Evolutionary conservation across 2,797 vertebrate species (phyloP).

Genomic region (Hafferia zeledoni): DNA sequence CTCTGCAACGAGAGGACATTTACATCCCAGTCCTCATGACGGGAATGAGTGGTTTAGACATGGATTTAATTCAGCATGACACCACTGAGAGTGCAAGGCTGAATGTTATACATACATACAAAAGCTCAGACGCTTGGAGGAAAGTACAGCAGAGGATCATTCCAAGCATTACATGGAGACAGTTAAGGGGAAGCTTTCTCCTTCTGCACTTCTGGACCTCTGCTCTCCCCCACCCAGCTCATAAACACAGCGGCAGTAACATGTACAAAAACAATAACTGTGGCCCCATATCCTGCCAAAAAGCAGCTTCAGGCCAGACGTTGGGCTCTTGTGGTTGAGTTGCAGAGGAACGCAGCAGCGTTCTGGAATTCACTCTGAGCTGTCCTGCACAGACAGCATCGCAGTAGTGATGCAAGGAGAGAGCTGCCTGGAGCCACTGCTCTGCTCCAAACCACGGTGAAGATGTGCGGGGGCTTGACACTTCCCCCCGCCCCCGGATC

Average conservation of each 20-base stretch:
- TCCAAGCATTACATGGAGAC: neutral
- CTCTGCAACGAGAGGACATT: neutral
- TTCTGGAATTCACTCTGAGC: neutral
- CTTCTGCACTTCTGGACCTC: neutral
- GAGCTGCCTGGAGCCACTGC: neutral
- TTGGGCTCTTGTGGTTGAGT: neutral
- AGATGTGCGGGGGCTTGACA: neutral
- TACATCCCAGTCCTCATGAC: neutral
- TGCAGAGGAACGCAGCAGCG: fast-evolving
- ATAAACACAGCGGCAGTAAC: neutral
- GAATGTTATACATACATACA: fast-evolving
- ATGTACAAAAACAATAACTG: neutral
- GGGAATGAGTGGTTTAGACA: neutral
- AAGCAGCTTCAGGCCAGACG: neutral
- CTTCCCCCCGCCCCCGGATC: neutral
- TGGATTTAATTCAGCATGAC: neutral
- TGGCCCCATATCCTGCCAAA: neutral
- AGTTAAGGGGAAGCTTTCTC: neutral
- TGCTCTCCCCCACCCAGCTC: neutral
- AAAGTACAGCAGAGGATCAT: neutral
- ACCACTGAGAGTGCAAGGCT: neutral
- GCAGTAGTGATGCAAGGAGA: neutral
- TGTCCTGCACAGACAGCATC: neutral
- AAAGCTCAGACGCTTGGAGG: neutral
- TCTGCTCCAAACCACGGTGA: neutral